These are phyloP conservation scores for Urocolius indicus DNA, from an alignment of 2,113 vertebrate species.

Conservation along the genomic window DNA sequence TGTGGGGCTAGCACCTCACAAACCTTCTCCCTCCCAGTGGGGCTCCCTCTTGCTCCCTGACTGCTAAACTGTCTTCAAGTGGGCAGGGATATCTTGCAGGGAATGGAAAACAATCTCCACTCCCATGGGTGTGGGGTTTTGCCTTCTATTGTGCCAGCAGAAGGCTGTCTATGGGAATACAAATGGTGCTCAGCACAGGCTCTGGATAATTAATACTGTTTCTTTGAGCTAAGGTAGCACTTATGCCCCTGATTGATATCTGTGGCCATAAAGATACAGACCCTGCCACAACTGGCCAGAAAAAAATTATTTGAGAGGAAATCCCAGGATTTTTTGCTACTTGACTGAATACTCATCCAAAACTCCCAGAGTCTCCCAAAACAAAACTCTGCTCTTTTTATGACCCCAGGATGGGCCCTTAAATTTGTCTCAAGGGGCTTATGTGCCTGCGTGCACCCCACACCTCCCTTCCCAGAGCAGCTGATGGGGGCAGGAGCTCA, in stretches of 20 bases:
- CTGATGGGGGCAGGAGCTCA: neutral
- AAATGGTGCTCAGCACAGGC: neutral
- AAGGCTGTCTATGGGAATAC: neutral
- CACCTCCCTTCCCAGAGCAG: neutral
- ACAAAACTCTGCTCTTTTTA: neutral
- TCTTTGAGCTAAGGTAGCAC: neutral
- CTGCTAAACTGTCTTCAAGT: neutral
- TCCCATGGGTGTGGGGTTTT: slow-evolving; percentile 12
- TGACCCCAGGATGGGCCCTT: neutral
- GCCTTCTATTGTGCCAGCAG: neutral
- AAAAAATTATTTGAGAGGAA: neutral
- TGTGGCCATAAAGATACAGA: neutral
- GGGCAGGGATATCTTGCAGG: neutral
- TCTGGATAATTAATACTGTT: neutral
- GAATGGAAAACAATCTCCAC: neutral
- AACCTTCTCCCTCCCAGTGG: neutral
- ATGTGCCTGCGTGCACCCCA: accelerated
- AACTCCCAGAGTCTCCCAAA: neutral
- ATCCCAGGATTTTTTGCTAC: neutral
- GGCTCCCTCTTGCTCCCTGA: neutral
- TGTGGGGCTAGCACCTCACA: neutral
- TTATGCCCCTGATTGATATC: neutral
- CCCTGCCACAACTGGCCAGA: neutral
- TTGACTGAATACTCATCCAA: neutral
- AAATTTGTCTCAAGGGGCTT: neutral